Base-by-base conservation (phyloP, 1,140 invertebrate species). In the Drosophila sproati region DNA sequence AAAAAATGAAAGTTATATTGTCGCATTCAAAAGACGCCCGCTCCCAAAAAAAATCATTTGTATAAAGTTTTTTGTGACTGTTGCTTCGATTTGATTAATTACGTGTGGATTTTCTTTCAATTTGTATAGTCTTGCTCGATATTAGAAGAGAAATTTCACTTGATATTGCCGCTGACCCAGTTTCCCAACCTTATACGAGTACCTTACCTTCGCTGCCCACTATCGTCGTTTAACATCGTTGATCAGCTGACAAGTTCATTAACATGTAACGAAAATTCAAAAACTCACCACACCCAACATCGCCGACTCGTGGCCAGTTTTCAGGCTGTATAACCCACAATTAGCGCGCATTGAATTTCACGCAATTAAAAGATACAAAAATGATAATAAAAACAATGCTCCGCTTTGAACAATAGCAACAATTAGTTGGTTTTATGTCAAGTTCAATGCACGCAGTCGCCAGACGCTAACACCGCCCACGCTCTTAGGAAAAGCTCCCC, bases 391-490 rank as follows among this genome's bases (percentile, higher is more conserved):
- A 45, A 61, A 48, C 67, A 71, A 50, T 47, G 55, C 63, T 39
- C 59, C 29, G 34, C 32, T 6, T 48, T 20, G 50, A 51, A 80
- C 81, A 80, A 83, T 56, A 71, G 64, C 77, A 88, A 82, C 83
- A 77, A 80, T 87, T 80, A 73, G 69, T 78, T 80, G 67, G 70
- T 72, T 80, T 80, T 75, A 78, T 88, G 83, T 88, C 83, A 88
- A 88, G 83, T 88, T 88, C 83, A 88, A 89, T 88, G 83, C 80
- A 88, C 83, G 83, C 77, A 82, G 73, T 45, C 20, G 20, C 20
- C 73, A 73, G 61, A 56, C 73, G 43, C 41, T 56, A 63, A 57
- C 56, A 72, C 34, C 62, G 12, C 57, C 37, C 60, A 78, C 64
- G 60, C 73, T 63, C 50, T 54, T 20, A 1, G 20, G 20, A 20